A percentile compares a stretch with the other conserved stretches of the same genome.
Conservation (phyloP, 1,140 invertebrate genomes). For the Bursaphelenchus mucronatus region DNA sequence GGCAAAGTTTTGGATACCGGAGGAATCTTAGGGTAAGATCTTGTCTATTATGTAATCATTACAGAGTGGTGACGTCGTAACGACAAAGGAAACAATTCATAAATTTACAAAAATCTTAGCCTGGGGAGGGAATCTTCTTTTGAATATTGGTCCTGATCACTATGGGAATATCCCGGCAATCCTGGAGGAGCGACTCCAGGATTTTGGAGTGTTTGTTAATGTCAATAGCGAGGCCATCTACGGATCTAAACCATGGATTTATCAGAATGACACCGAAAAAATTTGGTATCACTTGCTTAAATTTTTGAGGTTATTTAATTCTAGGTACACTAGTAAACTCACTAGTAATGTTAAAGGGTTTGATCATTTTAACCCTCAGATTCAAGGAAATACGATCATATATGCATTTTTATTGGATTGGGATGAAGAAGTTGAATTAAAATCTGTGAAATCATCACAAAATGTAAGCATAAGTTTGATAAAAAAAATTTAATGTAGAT, state of each 20-base stretch:
- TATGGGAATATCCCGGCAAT: conserved; percentile 71
- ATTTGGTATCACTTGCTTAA: conserved; percentile 42
- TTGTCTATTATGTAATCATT: conserved; percentile 11
- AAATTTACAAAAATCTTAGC: conserved; percentile 62
- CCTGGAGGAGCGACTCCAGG: conserved; percentile 77
- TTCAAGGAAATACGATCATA: conserved; percentile 33
- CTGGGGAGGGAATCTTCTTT: conserved; percentile 63
- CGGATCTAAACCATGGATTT: conserved; percentile 67
- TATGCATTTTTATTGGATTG: conserved; percentile 32
- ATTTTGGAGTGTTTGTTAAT: conserved; percentile 72
- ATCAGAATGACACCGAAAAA: conserved; percentile 48
- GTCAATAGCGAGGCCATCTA: conserved; percentile 86
- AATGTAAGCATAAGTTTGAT: not conserved
- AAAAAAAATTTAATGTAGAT: conserved; percentile 30
- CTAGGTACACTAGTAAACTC: conserved; percentile 36
- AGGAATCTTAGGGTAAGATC: conserved; percentile 27
- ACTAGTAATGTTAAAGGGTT: conserved; percentile 8
- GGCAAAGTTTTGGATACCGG: conserved; percentile 73
- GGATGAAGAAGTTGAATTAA: not conserved
- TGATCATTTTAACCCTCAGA: conserved; percentile 33
- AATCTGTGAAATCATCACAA: not conserved
- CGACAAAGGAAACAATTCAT: conserved; percentile 58
- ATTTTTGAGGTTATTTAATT: conserved; percentile 1
- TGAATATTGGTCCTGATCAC: conserved; percentile 61
- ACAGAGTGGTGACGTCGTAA: conserved; percentile 56